Conservation (phyloP, 92 coral and sea anemone genomes). For the Zoanthus gigantus region DNA sequence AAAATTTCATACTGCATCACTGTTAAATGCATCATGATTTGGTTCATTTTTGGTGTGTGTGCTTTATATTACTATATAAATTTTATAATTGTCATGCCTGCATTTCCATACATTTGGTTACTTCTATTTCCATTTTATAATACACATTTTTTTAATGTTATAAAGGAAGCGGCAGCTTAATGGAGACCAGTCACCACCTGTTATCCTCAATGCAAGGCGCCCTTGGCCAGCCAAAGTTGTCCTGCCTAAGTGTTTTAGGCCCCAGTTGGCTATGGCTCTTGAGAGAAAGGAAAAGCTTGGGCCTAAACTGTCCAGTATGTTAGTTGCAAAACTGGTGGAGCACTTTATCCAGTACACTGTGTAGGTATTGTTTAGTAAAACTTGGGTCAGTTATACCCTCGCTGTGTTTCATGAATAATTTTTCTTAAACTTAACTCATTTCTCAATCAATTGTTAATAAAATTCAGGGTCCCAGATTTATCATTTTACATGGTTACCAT, state of each 20-base stretch:
- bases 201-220: conserved; percentile 2
- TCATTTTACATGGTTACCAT: no score
- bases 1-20: no score
- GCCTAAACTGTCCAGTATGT: not conserved
- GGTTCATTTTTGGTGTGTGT: no score
- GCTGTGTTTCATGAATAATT: not conserved
- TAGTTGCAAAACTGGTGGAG: not conserved
- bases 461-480: no score
- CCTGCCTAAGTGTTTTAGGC: conserved; percentile 5
- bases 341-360: not conserved
- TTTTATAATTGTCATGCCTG: no score
- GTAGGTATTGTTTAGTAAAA: not conserved
- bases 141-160: not conserved
- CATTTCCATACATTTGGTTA: no score
- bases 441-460: no score
- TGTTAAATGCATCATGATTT: no score
- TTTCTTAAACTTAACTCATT: no score
- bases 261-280: not conserved
- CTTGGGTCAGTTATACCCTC: not conserved
- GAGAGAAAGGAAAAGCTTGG: not conserved
- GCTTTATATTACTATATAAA: no score
- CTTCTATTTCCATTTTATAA: no score
- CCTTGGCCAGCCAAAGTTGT: conserved; percentile 15
- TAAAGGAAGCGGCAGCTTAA: conserved; percentile 5
- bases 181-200: conserved; percentile 13